These are phyloP conservation scores for Clytia hemisphaerica DNA, from an alignment of 30 jellyfish, hydroid and myxozoan species.

Conservation along the genomic window DNA sequence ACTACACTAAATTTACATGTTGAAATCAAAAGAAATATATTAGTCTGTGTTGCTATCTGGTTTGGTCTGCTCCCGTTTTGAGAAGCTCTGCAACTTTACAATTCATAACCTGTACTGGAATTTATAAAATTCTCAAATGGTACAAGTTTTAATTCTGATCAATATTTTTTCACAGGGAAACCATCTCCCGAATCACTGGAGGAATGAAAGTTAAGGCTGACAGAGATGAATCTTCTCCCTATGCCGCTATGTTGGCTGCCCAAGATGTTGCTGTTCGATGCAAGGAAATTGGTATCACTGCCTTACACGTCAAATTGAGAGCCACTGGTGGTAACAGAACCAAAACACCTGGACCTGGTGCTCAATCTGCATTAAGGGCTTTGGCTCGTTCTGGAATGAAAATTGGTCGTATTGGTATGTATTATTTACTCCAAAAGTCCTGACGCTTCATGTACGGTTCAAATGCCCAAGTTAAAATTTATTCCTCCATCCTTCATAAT, in stretches of 20 bases:
- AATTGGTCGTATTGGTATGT: slow-evolving; percentile 96
- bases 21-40: too few species aligned
- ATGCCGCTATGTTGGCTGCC: slow-evolving; percentile 99
- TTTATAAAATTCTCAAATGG: too few species aligned
- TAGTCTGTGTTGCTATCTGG: too few species aligned
- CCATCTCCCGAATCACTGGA: slow-evolving; percentile 97
- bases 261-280: slow-evolving; percentile 99
- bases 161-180: slow-evolving; percentile 64
- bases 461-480: too few species aligned
- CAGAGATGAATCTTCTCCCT: slow-evolving; percentile 99
- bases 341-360: slow-evolving; percentile 99
- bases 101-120: too few species aligned
- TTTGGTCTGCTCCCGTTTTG: too few species aligned
- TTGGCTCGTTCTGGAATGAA: slow-evolving; percentile 99
- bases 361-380: slow-evolving; percentile 99
- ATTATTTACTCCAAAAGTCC: too few species aligned
- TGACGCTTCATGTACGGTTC: too few species aligned
- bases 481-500: too few species aligned
- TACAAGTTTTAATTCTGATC: too few species aligned
- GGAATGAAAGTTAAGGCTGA: slow-evolving; percentile 99
- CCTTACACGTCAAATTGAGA: slow-evolving; percentile 94
- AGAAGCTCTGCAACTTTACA: too few species aligned
- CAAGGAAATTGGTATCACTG: slow-evolving; percentile 98
- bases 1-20: too few species aligned
- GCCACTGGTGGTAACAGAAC: slow-evolving; percentile 99